These are phyloP conservation scores for Sardina pilchardus DNA, from an alignment of 2,113 vertebrate genomes.

Conservation along the genomic window DNA sequence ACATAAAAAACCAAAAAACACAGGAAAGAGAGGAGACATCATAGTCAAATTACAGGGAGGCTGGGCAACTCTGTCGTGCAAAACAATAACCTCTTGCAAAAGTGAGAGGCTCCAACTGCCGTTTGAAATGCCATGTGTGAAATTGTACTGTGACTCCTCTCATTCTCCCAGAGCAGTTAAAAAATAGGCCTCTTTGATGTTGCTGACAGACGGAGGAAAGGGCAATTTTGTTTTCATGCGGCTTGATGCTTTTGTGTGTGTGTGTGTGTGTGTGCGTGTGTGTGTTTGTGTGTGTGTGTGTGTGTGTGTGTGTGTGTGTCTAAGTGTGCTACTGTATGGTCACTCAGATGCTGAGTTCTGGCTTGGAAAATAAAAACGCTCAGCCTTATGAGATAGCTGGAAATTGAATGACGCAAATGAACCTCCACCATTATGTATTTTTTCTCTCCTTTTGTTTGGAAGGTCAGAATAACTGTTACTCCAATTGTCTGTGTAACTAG, in stretches of 20 bases:
- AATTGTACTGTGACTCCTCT: not conserved
- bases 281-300: slow-evolving; percentile 16
- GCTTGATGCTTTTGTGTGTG: slow-evolving; percentile 8
- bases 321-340: slow-evolving; percentile 31
- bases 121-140: slow-evolving; percentile 10
- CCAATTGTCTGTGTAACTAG: not conserved
- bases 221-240: slow-evolving; percentile 9
- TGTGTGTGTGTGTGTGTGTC: slow-evolving; percentile 48
- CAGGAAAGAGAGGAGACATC: not conserved
- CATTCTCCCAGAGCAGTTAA: slow-evolving; percentile 10
- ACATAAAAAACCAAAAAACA: not conserved
- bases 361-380: not conserved
- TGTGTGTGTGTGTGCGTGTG: not conserved
- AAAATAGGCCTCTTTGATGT: slow-evolving; percentile 15
- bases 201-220: slow-evolving; percentile 1
- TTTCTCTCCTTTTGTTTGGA: not conserved
- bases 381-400: not conserved
- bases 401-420: not conserved
- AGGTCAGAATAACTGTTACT: not conserved
- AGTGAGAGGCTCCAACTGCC: not conserved
- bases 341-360: not conserved
- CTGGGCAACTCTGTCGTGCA: not conserved
- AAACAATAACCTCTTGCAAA: not conserved
- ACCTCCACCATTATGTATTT: not conserved
- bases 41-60: not conserved